phyloP scores from a whole-genome alignment of 2,888 invertebrate species.

The Drosophila percnosoma region DNA sequence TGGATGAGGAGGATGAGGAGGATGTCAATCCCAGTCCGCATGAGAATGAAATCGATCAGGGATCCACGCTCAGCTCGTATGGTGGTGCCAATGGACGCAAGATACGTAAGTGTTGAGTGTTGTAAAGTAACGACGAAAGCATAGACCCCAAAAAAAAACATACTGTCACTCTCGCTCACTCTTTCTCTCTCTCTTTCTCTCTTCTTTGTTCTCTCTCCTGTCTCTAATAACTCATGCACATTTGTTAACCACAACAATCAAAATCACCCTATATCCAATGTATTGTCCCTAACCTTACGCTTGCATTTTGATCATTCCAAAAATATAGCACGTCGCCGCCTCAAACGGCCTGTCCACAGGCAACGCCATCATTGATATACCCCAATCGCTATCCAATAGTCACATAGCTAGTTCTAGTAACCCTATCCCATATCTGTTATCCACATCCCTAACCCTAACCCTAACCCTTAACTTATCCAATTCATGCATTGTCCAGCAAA shows the following conservation, averaged over 20 bases:
- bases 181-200: slow-evolving; percentile 55
- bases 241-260: slow-evolving; percentile 14
- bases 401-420: slow-evolving; percentile 55
- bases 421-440: slow-evolving; percentile 7
- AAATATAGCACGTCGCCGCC: slow-evolving; percentile 69
- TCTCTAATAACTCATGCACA: slow-evolving; percentile 65
- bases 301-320: slow-evolving; percentile 35
- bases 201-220: slow-evolving; percentile 53
- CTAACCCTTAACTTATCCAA: slow-evolving; percentile 1
- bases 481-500: slow-evolving; percentile 27
- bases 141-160: slow-evolving; percentile 74
- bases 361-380: slow-evolving; percentile 57
- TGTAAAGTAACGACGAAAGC: slow-evolving; percentile 61
- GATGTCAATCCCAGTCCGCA: slow-evolving; percentile 77
- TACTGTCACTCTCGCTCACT: slow-evolving; percentile 70
- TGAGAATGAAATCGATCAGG: slow-evolving; percentile 80
- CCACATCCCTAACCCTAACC: slow-evolving; percentile 5
- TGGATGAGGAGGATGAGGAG: slow-evolving; percentile 82
- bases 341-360: slow-evolving; percentile 61
- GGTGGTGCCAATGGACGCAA: slow-evolving; percentile 80
- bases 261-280: slow-evolving; percentile 30
- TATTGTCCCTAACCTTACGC: slow-evolving; percentile 27
- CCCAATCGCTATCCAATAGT: slow-evolving; percentile 33
- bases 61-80: slow-evolving; percentile 64
- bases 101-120: slow-evolving; percentile 83